A percentile compares a stretch with the other conserved stretches of the same genome.
Conservation (phyloP, 2,113 vertebrate species). For the Tragelaphus buxtoni region DNA sequence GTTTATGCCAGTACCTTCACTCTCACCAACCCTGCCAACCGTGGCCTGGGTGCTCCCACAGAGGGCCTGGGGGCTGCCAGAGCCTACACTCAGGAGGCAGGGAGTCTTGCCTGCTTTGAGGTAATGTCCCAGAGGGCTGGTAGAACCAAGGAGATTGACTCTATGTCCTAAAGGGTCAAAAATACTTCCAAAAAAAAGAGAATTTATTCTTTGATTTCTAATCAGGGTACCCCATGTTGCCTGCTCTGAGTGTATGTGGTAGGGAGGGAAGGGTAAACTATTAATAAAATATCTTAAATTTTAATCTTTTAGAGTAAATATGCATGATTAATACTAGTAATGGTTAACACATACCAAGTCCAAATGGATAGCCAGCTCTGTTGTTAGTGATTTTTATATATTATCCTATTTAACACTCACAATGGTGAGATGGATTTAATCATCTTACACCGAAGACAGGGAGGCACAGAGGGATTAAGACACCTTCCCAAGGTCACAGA, state of each 20-base stretch:
- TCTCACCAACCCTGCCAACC: slow-evolving; percentile 73
- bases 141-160: neutral
- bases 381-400: neutral
- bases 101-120: slow-evolving; percentile 83
- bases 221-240: neutral
- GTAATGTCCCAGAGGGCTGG: slow-evolving; percentile 43
- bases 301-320: neutral
- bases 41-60: slow-evolving; percentile 76
- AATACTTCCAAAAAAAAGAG: neutral
- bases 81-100: slow-evolving; percentile 75
- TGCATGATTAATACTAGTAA: neutral
- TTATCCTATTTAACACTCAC: neutral
- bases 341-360: neutral
- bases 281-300: neutral
- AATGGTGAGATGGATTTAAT: neutral
- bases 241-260: neutral
- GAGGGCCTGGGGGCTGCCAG: slow-evolving; percentile 74
- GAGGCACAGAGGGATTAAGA: too few species aligned
- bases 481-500: neutral
- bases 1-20: slow-evolving; percentile 79
- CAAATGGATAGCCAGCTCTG: neutral
- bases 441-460: neutral
- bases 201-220: neutral
- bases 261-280: neutral
- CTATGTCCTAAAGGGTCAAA: neutral